phyloP scores from a whole-genome alignment of 2,888 invertebrate species.

The Lycophotia porphyrea region DNA sequence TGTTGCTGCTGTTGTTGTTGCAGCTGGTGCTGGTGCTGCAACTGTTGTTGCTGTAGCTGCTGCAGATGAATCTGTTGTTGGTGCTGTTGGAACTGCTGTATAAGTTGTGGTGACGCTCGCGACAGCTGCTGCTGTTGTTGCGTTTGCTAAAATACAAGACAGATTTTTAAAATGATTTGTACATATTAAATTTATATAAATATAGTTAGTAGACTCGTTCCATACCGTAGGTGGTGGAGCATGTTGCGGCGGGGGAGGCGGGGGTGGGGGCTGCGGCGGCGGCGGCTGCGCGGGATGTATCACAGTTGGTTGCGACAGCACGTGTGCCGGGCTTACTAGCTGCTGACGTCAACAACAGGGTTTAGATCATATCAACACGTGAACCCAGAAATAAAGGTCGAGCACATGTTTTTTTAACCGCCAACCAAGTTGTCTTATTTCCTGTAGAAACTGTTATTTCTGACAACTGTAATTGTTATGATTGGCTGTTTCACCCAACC shows the following conservation, averaged over 20 bases:
- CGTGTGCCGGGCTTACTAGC: constrained; percentile 86
- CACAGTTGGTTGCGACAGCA: constrained; percentile 86
- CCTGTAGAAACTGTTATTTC: neutral
- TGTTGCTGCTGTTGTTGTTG: constrained; percentile 76
- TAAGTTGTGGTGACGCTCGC: constrained; percentile 75
- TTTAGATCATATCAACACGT: constrained; percentile 20
- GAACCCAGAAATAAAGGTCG: neutral
- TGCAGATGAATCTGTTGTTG: constrained; percentile 76
- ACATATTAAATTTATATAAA: neutral
- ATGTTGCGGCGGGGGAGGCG: constrained; percentile 76
- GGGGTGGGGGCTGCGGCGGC: constrained; percentile 87
- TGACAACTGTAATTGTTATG: neutral
- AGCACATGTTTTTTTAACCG: constrained; percentile 4
- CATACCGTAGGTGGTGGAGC: constrained; percentile 77
- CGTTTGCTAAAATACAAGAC: constrained; percentile 64
- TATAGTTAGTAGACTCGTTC: neutral
- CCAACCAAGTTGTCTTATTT: neutral
- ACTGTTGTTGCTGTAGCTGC: constrained; percentile 74
- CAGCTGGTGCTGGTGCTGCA: constrained; percentile 81
- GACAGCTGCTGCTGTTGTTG: constrained; percentile 71
- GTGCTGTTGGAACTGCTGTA: constrained; percentile 76
- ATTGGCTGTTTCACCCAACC: constrained; percentile 5
- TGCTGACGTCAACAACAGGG: constrained; percentile 67
- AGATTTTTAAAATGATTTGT: neutral
- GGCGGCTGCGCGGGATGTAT: constrained; percentile 88